These are phyloP conservation scores for Philopedon plagiatum DNA, from an alignment of 2,888 invertebrate species.

Conservation along the genomic window DNA sequence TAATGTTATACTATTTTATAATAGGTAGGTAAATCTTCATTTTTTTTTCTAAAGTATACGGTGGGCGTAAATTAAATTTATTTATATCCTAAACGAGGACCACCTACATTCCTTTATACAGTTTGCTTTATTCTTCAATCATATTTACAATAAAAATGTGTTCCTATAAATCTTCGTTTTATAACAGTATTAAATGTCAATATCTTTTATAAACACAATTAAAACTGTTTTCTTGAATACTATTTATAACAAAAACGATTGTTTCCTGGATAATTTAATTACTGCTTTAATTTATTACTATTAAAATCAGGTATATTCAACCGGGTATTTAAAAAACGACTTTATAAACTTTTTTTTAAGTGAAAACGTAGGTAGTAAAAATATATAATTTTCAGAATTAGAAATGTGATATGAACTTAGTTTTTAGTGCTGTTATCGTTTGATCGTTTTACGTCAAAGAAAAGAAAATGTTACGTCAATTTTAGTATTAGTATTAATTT, in stretches of 20 bases:
- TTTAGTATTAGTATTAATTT: no score
- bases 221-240: constrained; percentile 39
- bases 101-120: constrained; percentile 37
- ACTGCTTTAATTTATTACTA: constrained; percentile 22
- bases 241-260: constrained; percentile 38
- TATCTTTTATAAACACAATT: constrained; percentile 39
- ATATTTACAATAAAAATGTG: constrained; percentile 49
- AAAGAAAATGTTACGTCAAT: no score
- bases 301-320: neutral
- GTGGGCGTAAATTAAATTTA: constrained; percentile 34
- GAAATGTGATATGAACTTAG: no score
- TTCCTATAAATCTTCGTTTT: constrained; percentile 46
- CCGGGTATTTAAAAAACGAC: neutral
- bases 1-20: constrained; percentile 56
- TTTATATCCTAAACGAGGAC: constrained; percentile 24
- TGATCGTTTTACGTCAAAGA: no score
- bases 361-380: neutral
- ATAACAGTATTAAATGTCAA: constrained; percentile 49
- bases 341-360: neutral
- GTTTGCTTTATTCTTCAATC: constrained; percentile 36
- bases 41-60: constrained; percentile 29
- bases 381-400: no score
- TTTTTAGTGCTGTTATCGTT: no score
- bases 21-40: constrained; percentile 48
- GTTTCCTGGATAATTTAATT: constrained; percentile 28